Conservation (phyloP, 2,888 invertebrate species). For the Drosophila robusta region DNA sequence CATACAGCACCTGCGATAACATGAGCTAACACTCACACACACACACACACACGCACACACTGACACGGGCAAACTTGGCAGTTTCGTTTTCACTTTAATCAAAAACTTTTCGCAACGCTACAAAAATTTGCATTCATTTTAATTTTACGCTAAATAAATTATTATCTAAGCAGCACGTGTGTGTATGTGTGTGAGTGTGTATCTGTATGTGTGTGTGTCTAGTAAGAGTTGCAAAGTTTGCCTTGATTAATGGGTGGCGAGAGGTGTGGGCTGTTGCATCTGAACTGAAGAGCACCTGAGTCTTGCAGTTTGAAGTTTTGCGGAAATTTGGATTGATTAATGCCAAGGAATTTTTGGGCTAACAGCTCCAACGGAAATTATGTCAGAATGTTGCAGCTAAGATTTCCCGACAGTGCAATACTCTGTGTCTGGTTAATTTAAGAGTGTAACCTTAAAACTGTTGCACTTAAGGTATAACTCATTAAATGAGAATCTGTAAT, state of each 20-base stretch:
- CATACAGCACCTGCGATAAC: slow-evolving; percentile 68
- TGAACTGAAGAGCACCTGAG: slow-evolving; percentile 25
- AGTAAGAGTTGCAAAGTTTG: slow-evolving; percentile 29
- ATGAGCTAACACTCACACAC: slow-evolving; percentile 41
- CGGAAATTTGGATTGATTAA: slow-evolving; percentile 50
- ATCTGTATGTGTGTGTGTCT: slow-evolving; percentile 8
- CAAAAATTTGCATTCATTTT: slow-evolving; percentile 77
- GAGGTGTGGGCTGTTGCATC: slow-evolving; percentile 4
- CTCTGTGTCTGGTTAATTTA: not conserved
- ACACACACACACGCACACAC: slow-evolving; percentile 7
- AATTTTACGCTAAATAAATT: slow-evolving; percentile 80
- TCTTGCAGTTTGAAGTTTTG: slow-evolving; percentile 25
- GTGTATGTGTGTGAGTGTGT: slow-evolving; percentile 18
- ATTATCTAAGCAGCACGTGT: slow-evolving; percentile 65
- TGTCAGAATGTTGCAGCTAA: not conserved
- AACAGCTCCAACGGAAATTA: not conserved
- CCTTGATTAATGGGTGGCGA: slow-evolving; percentile 27
- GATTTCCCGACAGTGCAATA: not conserved
- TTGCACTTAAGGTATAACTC: too few relatives aligned
- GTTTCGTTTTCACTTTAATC: slow-evolving; percentile 79
- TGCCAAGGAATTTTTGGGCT: slow-evolving; percentile 18
- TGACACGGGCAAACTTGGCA: slow-evolving; percentile 51
- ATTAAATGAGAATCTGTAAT: too few relatives aligned
- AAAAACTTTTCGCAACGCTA: slow-evolving; percentile 70
- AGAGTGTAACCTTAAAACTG: too few relatives aligned